Conservation (phyloP, 2,113 vertebrate genomes). For the Micromys minutus region DNA sequence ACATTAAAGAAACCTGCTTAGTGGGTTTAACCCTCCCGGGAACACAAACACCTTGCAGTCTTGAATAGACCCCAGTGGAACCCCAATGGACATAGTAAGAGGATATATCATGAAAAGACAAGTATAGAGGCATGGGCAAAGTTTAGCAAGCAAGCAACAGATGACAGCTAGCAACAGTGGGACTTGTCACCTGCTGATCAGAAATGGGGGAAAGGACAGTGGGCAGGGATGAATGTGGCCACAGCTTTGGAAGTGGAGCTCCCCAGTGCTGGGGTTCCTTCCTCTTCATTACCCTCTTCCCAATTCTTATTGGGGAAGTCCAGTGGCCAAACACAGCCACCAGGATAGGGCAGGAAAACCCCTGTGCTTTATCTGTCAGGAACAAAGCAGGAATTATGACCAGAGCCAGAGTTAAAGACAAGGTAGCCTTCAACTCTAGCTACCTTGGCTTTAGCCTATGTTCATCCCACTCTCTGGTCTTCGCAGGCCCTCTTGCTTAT, state of each 20-base stretch:
- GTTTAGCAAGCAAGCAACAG: background rate
- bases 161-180: background rate
- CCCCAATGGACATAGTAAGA: background rate
- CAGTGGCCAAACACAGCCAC: background rate
- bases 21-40: background rate
- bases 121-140: background rate
- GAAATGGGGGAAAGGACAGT: accelerated
- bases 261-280: background rate
- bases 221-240: background rate
- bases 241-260: background rate
- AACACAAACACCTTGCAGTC: background rate
- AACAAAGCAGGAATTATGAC: background rate
- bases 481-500: background rate
- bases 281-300: background rate
- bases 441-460: background rate
- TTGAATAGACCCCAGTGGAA: background rate
- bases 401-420: background rate
- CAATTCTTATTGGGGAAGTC: background rate
- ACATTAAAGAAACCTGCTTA: background rate
- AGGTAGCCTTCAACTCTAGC: too few relatives aligned
- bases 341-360: background rate
- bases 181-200: background rate
- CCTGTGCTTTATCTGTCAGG: background rate
- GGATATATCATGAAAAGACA: background rate
- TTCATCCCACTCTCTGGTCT: background rate